Evolutionary conservation across 2,797 vertebrate species (phyloP).

Genomic region (Anomalospiza imberbis): DNA sequence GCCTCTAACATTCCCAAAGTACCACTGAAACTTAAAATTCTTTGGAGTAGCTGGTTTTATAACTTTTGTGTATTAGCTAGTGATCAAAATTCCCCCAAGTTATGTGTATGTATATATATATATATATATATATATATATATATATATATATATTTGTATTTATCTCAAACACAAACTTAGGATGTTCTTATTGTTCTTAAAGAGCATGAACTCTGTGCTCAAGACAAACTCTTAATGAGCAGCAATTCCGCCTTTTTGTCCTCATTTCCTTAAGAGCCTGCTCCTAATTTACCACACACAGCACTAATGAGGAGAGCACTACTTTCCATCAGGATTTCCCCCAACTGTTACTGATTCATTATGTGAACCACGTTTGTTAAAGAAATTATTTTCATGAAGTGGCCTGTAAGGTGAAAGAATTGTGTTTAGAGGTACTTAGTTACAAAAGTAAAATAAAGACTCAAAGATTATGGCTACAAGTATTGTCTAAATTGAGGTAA

Average conservation of each 20-base stretch:
- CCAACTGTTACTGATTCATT: neutral
- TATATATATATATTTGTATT: neutral
- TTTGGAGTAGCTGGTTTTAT: neutral
- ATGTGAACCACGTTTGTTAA: neutral
- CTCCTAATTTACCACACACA: neutral
- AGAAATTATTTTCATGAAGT: neutral
- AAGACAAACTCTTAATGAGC: neutral
- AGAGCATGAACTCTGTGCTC: neutral
- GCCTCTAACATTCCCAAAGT: neutral
- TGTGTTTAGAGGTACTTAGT: neutral
- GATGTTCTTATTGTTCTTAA: neutral
- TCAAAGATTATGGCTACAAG: neutral
- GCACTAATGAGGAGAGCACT: neutral
- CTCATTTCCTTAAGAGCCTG: neutral
- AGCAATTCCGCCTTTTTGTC: neutral
- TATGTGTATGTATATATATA: neutral
- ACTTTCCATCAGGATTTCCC: neutral
- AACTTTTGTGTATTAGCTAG: neutral
- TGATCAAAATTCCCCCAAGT: neutral
- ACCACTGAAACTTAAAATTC: neutral
- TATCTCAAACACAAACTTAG: neutral
- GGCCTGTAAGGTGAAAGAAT: neutral
- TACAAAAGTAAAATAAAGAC: neutral
- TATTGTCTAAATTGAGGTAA: neutral
- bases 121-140: too few relatives aligned